phyloP scores from a whole-genome alignment of 2,888 invertebrate species.

The Linhomoeus sp. region DNA sequence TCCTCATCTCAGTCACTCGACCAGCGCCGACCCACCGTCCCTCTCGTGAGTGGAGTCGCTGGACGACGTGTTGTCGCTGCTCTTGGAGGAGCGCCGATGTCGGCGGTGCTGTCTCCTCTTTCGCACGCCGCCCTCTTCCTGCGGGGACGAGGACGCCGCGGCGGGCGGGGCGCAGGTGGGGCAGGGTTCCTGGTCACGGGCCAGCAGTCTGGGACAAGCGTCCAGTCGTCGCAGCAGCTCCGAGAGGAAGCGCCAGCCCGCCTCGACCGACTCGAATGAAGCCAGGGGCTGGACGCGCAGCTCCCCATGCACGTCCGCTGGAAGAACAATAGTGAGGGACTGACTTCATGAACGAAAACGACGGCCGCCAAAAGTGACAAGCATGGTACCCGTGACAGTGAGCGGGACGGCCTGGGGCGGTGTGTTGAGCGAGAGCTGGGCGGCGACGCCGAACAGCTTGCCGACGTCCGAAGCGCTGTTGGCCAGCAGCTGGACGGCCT shows the following conservation, averaged over 20 bases:
- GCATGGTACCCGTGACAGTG: background rate
- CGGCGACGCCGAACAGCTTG: background rate
- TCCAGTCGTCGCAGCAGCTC: background rate
- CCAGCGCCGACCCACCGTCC: too few relatives aligned
- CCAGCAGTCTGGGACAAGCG: too few relatives aligned
- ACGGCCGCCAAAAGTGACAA: background rate
- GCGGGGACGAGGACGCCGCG: too few relatives aligned
- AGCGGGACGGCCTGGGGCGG: background rate
- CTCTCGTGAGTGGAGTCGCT: too few relatives aligned
- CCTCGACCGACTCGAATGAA: background rate
- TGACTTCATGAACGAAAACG: background rate
- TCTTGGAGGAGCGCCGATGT: too few relatives aligned
- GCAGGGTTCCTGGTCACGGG: too few relatives aligned
- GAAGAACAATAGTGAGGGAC: background rate
- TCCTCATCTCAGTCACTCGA: too few relatives aligned
- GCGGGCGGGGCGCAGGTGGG: too few relatives aligned
- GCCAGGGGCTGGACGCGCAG: background rate
- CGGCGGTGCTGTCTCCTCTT: too few relatives aligned
- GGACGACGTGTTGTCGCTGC: too few relatives aligned
- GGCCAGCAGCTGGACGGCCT: conserved; percentile 39
- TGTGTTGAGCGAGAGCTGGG: background rate
- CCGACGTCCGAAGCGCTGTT: conserved; percentile 31
- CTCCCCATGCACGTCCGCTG: background rate
- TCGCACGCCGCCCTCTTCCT: too few relatives aligned
- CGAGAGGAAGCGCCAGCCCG: background rate